Evolutionary conservation across 2,797 vertebrate species (phyloP).

Genomic region (Parotocinclus haroldoi): DNA sequence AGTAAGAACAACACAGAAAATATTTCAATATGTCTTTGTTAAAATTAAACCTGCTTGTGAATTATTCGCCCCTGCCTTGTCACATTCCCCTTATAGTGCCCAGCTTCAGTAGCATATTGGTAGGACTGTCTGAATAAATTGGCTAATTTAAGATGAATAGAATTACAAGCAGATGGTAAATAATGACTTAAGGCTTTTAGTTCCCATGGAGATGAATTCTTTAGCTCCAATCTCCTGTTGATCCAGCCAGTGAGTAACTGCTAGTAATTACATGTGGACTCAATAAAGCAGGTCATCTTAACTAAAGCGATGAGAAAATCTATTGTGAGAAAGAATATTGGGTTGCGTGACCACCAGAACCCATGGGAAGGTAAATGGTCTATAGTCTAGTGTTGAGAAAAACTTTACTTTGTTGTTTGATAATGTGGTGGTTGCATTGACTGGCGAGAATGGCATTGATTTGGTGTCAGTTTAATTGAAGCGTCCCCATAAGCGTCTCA

Average conservation of each 20-base stretch:
- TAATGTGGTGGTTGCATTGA: conserved; percentile 9
- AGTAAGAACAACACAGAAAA: no score
- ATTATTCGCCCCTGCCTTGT: no score
- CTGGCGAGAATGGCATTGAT: conserved; percentile 27
- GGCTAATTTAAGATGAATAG: not conserved
- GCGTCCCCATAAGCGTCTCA: conserved; percentile 17
- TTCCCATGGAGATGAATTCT: conserved; percentile 17
- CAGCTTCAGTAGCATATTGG: not conserved
- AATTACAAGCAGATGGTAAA: not conserved
- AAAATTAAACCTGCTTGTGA: no score
- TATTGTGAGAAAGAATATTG: conserved; percentile 3
- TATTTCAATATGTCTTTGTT: no score
- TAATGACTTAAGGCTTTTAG: conserved; percentile 4
- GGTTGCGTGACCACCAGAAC: conserved; percentile 9
- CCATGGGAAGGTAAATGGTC: conserved; percentile 6
- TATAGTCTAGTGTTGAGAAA: not conserved
- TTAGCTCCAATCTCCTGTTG: conserved; percentile 9
- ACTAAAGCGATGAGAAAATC: conserved; percentile 29
- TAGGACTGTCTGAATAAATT: not conserved
- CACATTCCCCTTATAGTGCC: no score
- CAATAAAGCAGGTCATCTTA: conserved; percentile 35
- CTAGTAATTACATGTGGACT: conserved; percentile 10
- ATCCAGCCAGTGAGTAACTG: conserved; percentile 22
- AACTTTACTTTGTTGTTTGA: conserved; percentile 6
- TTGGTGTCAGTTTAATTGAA: conserved; percentile 35